These are phyloP conservation scores for Aix galericulata DNA, from an alignment of 2,113 vertebrate species.

Conservation along the genomic window DNA sequence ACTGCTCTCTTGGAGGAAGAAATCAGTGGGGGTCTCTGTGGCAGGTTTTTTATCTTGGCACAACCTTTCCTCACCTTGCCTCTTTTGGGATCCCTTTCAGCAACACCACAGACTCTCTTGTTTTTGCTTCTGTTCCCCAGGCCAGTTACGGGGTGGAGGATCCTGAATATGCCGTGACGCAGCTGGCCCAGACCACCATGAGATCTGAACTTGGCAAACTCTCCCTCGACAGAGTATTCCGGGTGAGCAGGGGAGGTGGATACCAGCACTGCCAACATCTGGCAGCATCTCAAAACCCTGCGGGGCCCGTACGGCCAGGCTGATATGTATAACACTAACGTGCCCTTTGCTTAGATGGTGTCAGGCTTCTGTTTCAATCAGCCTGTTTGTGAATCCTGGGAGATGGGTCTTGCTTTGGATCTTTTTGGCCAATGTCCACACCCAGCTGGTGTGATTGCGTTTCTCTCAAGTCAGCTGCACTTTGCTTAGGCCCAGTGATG, in stretches of 20 bases:
- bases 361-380: not conserved
- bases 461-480: not conserved
- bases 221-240: constrained; percentile 94
- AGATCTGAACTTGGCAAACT: constrained; percentile 95
- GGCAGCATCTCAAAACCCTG: not conserved
- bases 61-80: not conserved
- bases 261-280: fast-evolving
- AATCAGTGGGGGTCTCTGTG: not conserved
- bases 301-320: fast-evolving
- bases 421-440: not conserved
- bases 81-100: not conserved
- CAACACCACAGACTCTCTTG: not conserved
- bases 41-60: not conserved
- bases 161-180: constrained; percentile 95
- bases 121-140: constrained; percentile 40
- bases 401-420: not conserved
- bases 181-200: constrained; percentile 98
- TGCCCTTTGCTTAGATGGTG: not conserved
- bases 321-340: not conserved
- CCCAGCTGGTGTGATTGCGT: not conserved
- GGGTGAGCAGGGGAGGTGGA: constrained; percentile 76
- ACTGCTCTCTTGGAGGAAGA: not conserved
- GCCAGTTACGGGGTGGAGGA: constrained; percentile 97
- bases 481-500: not conserved
- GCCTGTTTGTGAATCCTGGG: not conserved